Evolutionary conservation across 2,888 invertebrate species (phyloP).

Genomic region (Autographa gamma): DNA sequence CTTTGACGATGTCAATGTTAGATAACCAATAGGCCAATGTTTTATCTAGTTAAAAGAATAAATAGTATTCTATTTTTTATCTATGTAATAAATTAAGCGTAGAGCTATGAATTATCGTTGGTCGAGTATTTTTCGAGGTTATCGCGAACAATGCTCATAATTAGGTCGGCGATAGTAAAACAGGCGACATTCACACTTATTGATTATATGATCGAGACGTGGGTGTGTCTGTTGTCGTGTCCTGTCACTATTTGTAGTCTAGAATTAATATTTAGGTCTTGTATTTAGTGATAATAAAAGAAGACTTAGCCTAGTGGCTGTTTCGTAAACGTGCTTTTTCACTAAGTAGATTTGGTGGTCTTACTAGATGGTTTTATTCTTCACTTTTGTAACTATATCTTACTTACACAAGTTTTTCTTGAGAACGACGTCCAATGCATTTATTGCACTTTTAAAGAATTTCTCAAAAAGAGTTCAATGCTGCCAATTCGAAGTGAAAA

Average conservation of each 20-base stretch:
- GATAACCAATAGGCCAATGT: neutral
- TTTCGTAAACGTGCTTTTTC: no score
- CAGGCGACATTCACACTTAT: conserved; percentile 56
- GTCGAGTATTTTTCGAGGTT: conserved; percentile 49
- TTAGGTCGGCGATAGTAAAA: conserved; percentile 50
- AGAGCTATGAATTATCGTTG: conserved; percentile 32
- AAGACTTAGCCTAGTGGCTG: neutral
- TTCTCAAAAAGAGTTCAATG: no score
- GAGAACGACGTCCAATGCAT: no score
- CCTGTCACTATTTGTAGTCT: conserved; percentile 54
- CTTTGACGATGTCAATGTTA: neutral
- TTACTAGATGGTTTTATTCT: no score
- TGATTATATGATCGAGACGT: conserved; percentile 54
- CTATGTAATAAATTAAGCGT: conserved; percentile 15
- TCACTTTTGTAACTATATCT: no score
- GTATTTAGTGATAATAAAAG: neutral
- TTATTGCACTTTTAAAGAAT: no score
- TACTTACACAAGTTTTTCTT: no score
- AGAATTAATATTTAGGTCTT: conserved; percentile 27
- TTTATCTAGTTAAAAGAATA: neutral
- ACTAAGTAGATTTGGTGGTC: no score
- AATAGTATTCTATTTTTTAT: neutral
- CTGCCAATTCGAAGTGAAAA: no score
- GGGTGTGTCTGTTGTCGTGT: conserved; percentile 63
- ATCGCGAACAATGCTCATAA: conserved; percentile 40